phyloP scores from a whole-genome alignment of 2,797 vertebrate genomes.

The Anas bahamensis region DNA sequence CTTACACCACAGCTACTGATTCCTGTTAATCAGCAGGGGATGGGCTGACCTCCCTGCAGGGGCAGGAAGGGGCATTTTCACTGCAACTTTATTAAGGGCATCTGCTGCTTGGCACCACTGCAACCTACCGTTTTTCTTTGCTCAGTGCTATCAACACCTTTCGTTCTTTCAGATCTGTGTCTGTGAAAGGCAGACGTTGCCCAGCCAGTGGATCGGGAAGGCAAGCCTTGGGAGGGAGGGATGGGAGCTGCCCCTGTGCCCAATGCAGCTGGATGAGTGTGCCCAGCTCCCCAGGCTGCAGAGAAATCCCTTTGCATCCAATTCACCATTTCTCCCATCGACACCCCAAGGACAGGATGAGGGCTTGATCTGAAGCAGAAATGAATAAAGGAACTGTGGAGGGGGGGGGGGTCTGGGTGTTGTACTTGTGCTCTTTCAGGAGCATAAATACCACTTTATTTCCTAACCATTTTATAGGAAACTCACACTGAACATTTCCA shows the following conservation, averaged over 20 bases:
- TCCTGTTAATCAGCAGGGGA: not conserved
- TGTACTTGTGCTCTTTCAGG: not conserved
- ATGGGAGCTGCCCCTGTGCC: not conserved
- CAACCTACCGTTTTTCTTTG: not conserved
- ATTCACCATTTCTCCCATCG: not conserved
- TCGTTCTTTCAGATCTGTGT: not conserved
- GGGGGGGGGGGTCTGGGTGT: not conserved
- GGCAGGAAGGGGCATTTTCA: not conserved
- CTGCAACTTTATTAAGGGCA: not conserved
- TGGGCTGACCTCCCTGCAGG: not conserved
- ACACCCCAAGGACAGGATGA: not conserved
- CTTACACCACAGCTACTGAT: not conserved
- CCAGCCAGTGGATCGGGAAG: not conserved
- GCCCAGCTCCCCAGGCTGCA: not conserved
- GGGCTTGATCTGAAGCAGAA: not conserved
- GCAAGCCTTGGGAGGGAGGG: not conserved
- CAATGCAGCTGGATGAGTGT: not conserved
- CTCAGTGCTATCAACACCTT: not conserved
- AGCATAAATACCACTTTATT: not conserved
- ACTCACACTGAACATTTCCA: not conserved
- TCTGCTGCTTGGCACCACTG: not conserved
- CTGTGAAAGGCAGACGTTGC: not conserved
- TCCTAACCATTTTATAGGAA: not conserved
- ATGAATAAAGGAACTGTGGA: not conserved
- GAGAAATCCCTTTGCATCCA: not conserved